Percentiles rank a stretch among this genome's conserved stretches.
Conservation (phyloP, 2,888 invertebrate species). For the Trachelus troglodyta region DNA sequence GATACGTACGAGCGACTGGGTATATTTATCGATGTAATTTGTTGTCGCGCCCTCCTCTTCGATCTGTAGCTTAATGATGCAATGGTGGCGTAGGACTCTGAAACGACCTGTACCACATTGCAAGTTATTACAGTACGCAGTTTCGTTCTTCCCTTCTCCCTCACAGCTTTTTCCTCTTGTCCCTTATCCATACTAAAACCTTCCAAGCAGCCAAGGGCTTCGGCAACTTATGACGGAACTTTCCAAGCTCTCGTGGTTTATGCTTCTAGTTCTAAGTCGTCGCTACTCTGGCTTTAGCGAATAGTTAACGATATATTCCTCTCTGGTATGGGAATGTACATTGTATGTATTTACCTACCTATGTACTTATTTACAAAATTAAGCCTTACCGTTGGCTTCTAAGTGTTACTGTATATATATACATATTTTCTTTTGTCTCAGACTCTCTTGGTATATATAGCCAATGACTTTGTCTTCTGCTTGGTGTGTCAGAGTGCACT, state of each 20-base stretch:
- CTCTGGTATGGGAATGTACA: background rate
- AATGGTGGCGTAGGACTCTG: background rate
- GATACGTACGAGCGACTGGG: no score
- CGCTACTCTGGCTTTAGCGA: background rate
- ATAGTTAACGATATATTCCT: background rate
- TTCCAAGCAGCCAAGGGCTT: conserved; percentile 27
- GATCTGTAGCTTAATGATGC: background rate
- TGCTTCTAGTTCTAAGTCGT: conserved; percentile 7
- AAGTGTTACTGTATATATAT: no score
- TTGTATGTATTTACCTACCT: background rate
- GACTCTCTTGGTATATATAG: background rate
- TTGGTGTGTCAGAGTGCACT: background rate
- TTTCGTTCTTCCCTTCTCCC: background rate
- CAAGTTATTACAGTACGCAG: background rate
- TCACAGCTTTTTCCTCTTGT: background rate
- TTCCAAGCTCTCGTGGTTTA: conserved; percentile 30
- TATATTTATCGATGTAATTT: no score
- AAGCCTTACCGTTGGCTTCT: background rate
- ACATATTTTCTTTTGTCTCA: background rate
- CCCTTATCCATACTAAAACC: background rate
- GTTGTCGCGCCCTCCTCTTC: background rate
- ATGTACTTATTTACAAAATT: background rate
- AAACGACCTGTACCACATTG: background rate
- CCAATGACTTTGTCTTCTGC: background rate
- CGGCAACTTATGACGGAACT: conserved; percentile 38